Evolutionary conservation across 2,113 vertebrate genomes (phyloP), one percentile per base, ranked within the genome.

Genomic region (Thunnus maccoyii): DNA sequence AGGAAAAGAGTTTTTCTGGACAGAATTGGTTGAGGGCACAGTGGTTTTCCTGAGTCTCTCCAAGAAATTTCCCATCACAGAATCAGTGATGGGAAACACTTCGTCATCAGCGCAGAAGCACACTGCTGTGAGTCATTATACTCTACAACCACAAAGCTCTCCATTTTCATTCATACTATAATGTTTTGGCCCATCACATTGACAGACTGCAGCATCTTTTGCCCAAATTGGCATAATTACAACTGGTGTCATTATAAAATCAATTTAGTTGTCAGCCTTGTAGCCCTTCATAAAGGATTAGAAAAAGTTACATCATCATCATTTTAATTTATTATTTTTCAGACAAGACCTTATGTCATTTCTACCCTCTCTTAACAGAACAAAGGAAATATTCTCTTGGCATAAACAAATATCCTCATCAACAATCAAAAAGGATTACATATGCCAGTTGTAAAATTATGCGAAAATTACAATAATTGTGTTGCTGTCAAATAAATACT

Each of bases 121-220:
- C 57, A 73, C 74, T 75, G 69, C 83, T 85, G 86, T 77, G 83
- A 92, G 84, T 87, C 86, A 85, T 89, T 89, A 84, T 75, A 65
- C 65, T 74, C 66, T 64, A 60, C 70, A 82, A 90, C 86, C 70
- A 54, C 82, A 85, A 55, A 84, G 64, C 70, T 87, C 88, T 91
- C 82, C 71, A 13, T 88, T 87, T 91, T 91, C 77, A 85, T 83
- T 85, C 85, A 78, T 89, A 66, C 79, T 71, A 86, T 80, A 69
- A 83, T 86, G 65, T 81, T 78, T 85, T 87, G 74, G 80, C 85
- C 27, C 74, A 0, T 72, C 73, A 81, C 63, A 62, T 76, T 82
- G 86, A 85, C 69, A 76, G 77, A 82, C 69, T 82, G 80, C 55
- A 72, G 81, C 83, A 80, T 90, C 83, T 78, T 79, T 80, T 68